phyloP scores from a whole-genome alignment of 64 coral and sea anemone genomes.

The Trachythela sp. region DNA sequence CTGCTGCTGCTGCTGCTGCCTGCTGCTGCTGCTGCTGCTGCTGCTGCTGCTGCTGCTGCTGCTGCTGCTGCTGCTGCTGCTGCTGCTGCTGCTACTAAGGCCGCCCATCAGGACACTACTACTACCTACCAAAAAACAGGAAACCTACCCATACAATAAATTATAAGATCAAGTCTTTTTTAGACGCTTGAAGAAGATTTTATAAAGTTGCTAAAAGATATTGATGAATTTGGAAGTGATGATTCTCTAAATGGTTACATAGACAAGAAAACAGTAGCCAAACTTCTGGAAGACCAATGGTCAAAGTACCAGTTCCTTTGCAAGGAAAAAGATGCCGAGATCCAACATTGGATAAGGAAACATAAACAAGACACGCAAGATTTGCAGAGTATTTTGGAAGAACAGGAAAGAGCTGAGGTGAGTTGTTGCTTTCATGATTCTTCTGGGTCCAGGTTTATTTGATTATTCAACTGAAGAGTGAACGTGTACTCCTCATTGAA shows the following conservation, averaged over 20 bases:
- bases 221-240: background rate
- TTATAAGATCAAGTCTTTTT: no score
- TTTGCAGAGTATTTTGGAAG: background rate
- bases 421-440: background rate
- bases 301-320: background rate
- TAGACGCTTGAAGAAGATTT: background rate
- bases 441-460: background rate
- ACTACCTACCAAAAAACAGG: background rate
- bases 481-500: no score
- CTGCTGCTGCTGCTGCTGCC: no score
- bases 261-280: background rate
- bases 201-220: background rate
- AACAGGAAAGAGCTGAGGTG: background rate
- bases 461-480: no score
- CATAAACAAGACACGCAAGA: constrained; percentile 7
- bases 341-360: constrained; percentile 12
- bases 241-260: background rate
- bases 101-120: no score
- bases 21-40: no score
- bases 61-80: no score
- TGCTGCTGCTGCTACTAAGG: no score
- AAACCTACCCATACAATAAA: background rate
- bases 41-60: no score
- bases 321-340: background rate
- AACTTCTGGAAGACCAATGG: background rate